Conservation (phyloP, 1,140 invertebrate species). For the Vanessa tameamea region DNA sequence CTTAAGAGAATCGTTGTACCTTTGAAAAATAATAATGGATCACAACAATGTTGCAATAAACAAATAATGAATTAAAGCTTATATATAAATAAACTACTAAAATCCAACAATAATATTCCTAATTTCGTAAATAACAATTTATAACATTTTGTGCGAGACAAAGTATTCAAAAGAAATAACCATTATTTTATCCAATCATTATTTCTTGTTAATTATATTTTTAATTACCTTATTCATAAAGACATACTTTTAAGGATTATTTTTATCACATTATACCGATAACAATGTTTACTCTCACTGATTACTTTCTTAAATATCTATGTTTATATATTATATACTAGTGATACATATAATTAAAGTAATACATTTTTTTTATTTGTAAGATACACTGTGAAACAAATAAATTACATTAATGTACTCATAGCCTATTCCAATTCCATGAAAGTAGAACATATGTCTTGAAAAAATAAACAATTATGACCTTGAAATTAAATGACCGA, state of each 20-base stretch:
- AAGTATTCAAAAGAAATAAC: conserved; percentile 17
- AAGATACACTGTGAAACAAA: too few relatives aligned
- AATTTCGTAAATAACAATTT: conserved; percentile 21
- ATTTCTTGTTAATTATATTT: background rate
- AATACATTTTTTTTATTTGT: background rate
- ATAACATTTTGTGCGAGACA: conserved; percentile 26
- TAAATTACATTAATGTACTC: too few relatives aligned
- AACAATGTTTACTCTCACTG: background rate
- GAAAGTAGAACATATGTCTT: too few relatives aligned
- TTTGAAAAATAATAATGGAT: too few relatives aligned
- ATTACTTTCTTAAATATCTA: background rate
- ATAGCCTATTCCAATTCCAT: too few relatives aligned
- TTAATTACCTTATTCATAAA: conserved; percentile 2
- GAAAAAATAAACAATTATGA: too few relatives aligned
- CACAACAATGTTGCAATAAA: background rate
- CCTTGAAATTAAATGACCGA: too few relatives aligned
- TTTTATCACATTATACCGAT: conserved; percentile 4
- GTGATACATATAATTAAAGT: background rate
- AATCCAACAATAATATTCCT: conserved; percentile 41
- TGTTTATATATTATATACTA: background rate
- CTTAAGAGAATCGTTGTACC: too few relatives aligned
- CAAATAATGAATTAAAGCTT: conserved; percentile 31
- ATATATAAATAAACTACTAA: conserved; percentile 50
- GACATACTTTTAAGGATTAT: conserved; percentile 1
- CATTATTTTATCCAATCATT: background rate